Conservation (phyloP, 1,140 invertebrate genomes). For the Sesamia nonagrioides region DNA sequence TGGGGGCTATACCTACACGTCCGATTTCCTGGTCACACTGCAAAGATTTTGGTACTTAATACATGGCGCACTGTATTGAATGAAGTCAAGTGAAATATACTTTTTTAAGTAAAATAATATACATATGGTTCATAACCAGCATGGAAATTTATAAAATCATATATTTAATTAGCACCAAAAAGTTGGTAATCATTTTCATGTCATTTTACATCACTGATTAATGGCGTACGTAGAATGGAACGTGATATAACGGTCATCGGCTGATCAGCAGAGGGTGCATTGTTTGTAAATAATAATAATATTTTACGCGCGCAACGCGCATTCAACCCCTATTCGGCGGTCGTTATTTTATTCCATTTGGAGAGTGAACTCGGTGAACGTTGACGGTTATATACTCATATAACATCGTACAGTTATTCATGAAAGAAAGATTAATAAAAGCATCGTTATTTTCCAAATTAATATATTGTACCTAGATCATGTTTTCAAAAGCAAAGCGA, state of each 20-base stretch:
- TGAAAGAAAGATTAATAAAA: not conserved
- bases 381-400: not conserved
- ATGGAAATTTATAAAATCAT: too few species aligned
- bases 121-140: too few species aligned
- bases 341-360: conserved; percentile 35
- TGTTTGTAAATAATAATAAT: conserved; percentile 48
- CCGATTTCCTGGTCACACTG: too few species aligned
- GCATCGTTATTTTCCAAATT: conserved; percentile 31
- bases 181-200: too few species aligned
- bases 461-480: conserved; percentile 54
- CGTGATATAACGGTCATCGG: conserved; percentile 67
- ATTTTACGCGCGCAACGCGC: conserved; percentile 62
- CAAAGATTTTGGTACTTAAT: too few species aligned
- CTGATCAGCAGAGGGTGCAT: conserved; percentile 9
- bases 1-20: too few species aligned
- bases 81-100: too few species aligned
- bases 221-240: conserved; percentile 58
- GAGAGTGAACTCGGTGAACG: not conserved
- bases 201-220: too few species aligned
- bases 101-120: too few species aligned
- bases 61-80: too few species aligned
- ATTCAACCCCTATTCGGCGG: not conserved
- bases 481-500: conserved; percentile 83
- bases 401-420: conserved; percentile 16
- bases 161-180: too few species aligned